Evolutionary conservation across 2,888 invertebrate species (phyloP).

Genomic region (Orchesellides sinensis): DNA sequence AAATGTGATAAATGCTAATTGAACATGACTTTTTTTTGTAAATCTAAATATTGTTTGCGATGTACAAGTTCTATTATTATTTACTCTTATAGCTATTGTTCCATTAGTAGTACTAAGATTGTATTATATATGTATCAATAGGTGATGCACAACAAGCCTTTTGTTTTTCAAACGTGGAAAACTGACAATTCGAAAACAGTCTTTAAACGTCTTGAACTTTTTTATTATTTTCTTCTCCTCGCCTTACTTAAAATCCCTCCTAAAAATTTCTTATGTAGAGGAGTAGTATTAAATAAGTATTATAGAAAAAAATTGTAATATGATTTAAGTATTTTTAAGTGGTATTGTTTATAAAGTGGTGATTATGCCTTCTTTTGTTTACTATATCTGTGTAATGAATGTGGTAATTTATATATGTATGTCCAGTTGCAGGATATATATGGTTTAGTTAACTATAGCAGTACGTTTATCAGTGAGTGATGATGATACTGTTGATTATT

Average conservation of each 20-base stretch:
- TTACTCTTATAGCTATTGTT: too few species aligned
- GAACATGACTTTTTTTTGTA: constrained; percentile 47
- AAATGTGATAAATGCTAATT: constrained; percentile 47
- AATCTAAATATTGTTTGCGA: constrained; percentile 7
- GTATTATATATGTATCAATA: constrained; percentile 20
- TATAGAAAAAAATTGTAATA: constrained; percentile 13
- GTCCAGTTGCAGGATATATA: background rate
- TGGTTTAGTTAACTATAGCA: background rate
- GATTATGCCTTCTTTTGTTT: constrained; percentile 16
- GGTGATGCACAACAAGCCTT: constrained; percentile 62
- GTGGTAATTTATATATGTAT: too few species aligned
- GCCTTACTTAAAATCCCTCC: background rate
- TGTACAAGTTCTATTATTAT: constrained; percentile 28
- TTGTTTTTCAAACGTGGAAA: constrained; percentile 61
- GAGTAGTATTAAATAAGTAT: background rate
- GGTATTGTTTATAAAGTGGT: background rate
- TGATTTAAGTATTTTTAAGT: background rate
- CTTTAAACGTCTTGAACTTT: constrained; percentile 63
- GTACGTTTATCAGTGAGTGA: constrained; percentile 1
- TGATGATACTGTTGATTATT: constrained; percentile 18
- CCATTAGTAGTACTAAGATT: constrained; percentile 2
- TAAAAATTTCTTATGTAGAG: constrained; percentile 3
- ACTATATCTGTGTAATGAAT: background rate
- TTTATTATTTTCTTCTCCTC: constrained; percentile 9
- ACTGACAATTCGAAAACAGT: constrained; percentile 64